These are phyloP conservation scores for Colius striatus DNA, from an alignment of 2,113 vertebrate species.

Conservation along the genomic window DNA sequence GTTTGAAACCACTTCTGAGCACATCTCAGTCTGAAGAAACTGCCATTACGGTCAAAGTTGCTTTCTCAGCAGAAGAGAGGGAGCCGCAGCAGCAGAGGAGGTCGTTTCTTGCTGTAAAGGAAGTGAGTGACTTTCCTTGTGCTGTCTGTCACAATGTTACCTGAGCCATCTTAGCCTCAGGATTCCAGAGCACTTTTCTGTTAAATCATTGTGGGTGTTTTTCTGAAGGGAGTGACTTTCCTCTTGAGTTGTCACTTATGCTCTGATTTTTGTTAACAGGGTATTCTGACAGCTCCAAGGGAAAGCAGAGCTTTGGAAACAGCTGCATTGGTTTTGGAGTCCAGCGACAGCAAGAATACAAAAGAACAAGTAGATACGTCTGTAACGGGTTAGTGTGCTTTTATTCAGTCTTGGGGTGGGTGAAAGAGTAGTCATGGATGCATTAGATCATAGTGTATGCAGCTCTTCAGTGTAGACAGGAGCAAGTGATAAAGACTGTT, in stretches of 20 bases:
- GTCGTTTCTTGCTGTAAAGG: conserved; percentile 85
- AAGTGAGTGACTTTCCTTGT: conserved; percentile 78
- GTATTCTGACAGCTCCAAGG: conserved; percentile 40
- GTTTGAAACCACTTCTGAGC: conserved; percentile 77
- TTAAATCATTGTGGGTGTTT: background rate
- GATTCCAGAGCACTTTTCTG: background rate
- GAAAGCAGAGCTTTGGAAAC: conserved; percentile 71
- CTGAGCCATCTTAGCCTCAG: background rate
- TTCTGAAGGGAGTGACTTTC: background rate
- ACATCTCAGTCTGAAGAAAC: conserved; percentile 61
- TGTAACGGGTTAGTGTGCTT: conserved; percentile 68
- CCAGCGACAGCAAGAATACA: conserved; percentile 48
- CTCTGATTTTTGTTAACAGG: conserved; percentile 63
- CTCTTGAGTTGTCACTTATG: conserved; percentile 29
- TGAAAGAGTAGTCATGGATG: background rate
- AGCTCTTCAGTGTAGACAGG: background rate
- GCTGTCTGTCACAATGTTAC: background rate
- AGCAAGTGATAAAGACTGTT: background rate
- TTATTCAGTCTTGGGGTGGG: background rate
- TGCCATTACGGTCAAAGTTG: conserved; percentile 41
- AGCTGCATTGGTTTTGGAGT: conserved; percentile 59
- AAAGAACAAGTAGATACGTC: conserved; percentile 54
- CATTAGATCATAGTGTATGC: background rate
- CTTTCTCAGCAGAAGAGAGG: conserved; percentile 79
- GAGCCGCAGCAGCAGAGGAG: conserved; percentile 83